These are phyloP conservation scores for Pectinophora gossypiella DNA, from an alignment of 1,140 invertebrate species.

Conservation along the genomic window DNA sequence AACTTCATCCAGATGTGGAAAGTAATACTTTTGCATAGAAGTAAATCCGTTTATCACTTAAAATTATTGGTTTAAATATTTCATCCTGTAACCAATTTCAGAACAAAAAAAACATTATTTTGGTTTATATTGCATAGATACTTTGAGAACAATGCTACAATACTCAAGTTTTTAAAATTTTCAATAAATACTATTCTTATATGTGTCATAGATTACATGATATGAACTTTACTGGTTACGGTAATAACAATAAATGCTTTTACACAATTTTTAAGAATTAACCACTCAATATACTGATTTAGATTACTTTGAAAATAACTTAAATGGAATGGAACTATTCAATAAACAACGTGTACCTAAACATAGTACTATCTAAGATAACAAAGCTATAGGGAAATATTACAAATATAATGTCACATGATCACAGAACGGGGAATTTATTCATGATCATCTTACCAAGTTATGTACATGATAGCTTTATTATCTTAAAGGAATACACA, in stretches of 20 bases:
- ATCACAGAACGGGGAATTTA: too few species aligned
- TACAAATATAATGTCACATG: too few species aligned
- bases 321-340: constrained; percentile 62
- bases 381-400: too few species aligned
- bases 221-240: not conserved
- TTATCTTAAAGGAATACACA: too few species aligned
- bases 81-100: too few species aligned
- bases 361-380: not conserved
- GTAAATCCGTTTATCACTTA: not conserved
- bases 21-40: constrained; percentile 17
- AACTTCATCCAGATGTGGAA: constrained; percentile 26
- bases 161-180: not conserved
- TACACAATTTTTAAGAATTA: not conserved
- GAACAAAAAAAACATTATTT: too few species aligned
- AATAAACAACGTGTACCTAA: constrained; percentile 26
- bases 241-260: not conserved
- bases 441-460: too few species aligned
- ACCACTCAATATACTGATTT: constrained; percentile 7
- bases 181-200: not conserved
- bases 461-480: too few species aligned
- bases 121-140: not conserved
- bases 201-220: not conserved
- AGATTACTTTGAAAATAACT: constrained; percentile 18
- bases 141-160: not conserved
- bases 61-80: too few species aligned